phyloP scores from a whole-genome alignment of 2,888 invertebrate species.

The Ferrisia virgata region DNA sequence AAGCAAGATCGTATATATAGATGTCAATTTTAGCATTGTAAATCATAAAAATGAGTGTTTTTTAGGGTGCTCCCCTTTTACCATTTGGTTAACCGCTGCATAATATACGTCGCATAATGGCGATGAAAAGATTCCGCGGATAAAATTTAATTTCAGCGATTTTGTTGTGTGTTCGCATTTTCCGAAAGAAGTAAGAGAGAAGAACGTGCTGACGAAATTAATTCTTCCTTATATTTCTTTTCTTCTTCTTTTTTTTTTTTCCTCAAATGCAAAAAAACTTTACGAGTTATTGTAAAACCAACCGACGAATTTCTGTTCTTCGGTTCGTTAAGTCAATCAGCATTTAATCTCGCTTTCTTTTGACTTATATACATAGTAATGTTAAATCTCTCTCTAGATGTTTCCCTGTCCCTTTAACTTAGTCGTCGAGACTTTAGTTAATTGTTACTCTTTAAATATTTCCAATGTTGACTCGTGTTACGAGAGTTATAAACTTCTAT shows the following conservation, averaged over 20 bases:
- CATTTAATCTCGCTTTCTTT: neutral
- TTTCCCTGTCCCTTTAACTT: neutral
- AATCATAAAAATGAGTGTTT: neutral
- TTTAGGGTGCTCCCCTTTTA: neutral
- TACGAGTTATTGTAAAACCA: neutral
- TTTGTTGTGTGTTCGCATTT: neutral
- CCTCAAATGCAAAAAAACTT: neutral
- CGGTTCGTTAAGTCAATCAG: slow-evolving; percentile 27
- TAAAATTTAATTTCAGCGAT: neutral
- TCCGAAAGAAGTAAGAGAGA: no score
- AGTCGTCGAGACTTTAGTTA: neutral
- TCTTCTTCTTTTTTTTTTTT: neutral
- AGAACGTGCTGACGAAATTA: neutral
- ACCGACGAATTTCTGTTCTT: neutral
- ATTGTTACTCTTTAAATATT: slow-evolving; percentile 21
- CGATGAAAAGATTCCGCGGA: neutral
- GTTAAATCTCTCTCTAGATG: neutral
- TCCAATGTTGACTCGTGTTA: slow-evolving; percentile 7
- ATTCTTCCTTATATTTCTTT: no score
- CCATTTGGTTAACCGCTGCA: neutral
- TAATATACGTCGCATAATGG: neutral
- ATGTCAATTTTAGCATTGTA: neutral
- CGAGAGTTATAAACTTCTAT: neutral
- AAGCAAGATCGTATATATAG: neutral
- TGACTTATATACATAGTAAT: no score